These are phyloP conservation scores for Diadophis punctatus DNA, from an alignment of 2,113 vertebrate genomes.

Conservation along the genomic window DNA sequence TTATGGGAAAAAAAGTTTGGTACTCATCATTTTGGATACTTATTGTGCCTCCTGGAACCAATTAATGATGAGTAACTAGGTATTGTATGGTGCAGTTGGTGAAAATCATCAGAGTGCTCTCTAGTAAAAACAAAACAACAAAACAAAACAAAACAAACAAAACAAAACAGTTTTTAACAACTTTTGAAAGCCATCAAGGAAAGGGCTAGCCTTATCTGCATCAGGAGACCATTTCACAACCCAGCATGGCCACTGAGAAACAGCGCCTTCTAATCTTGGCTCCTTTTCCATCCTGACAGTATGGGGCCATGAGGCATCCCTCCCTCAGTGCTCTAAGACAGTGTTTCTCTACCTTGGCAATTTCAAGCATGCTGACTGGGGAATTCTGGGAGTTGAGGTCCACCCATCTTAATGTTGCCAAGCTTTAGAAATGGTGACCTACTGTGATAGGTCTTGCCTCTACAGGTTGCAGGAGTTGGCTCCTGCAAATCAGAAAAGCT, in stretches of 20 bases:
- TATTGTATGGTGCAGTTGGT: background rate
- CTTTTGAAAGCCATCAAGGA: background rate
- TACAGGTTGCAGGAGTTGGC: background rate
- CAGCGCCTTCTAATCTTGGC: background rate
- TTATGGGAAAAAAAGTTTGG: background rate
- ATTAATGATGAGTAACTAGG: background rate
- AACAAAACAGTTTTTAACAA: background rate
- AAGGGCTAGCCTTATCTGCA: background rate
- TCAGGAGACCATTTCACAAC: background rate
- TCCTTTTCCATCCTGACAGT: background rate
- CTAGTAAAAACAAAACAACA: background rate
- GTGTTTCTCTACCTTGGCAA: background rate
- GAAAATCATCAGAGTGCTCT: background rate
- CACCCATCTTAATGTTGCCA: background rate
- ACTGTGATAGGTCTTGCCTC: background rate
- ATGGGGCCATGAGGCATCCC: background rate
- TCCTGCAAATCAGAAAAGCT: background rate
- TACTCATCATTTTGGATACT: background rate
- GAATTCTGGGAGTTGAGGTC: background rate
- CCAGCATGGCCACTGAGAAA: background rate
- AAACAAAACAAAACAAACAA: no score
- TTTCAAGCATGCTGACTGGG: background rate
- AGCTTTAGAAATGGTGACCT: background rate
- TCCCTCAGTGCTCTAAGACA: background rate
- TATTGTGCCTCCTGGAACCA: background rate